Evolutionary conservation across 2,797 vertebrate genomes (phyloP), one percentile per base, ranked within the genome.

Genomic region (Sebastes wilsoni): DNA sequence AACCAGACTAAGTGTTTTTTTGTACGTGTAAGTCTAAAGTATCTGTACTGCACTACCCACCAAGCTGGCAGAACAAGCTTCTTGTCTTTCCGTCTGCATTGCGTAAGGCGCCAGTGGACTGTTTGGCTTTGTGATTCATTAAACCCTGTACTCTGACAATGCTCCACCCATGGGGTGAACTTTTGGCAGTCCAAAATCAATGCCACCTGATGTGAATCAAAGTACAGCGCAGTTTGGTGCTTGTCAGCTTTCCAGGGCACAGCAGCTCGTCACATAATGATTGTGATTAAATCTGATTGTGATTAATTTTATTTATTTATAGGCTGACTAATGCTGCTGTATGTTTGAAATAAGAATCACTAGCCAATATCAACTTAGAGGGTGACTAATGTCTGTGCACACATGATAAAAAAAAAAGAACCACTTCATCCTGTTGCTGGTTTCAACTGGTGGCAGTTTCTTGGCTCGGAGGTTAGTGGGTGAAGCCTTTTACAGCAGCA

Each of bases 181-280:
- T 81, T 77, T 83, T 82, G 80, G 60, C 78, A 32, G 68, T 67
- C 72, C 60, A 72, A 82, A 80, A 81, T 80, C 79, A 79, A 86
- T 88, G 75, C 76, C 78, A 87, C 81, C 85, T 85, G 84, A 87
- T 86, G 71, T 80, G 68, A 84, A 80, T 83, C 82, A 88, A 88
- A 92, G 87, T 87, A 54, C 81, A 82, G 46, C 69, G 59, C 79
- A 23, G 38, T 67, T 78, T 49, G 67, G 69, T 67, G 89, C 67
- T 80, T 77, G 82, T 84, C 75, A 77, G 6, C 38, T 22, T 65
- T 78, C 76, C 87, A 80, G 83, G 55, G 9, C 56, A 38, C 77
- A 72, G 52, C 28, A 7, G 46, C 36, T 55, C 55, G 73, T 77
- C 36, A 54, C 56, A 64, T 72, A 36, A 77, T 79, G 54, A 79